Conservation (phyloP, 2,113 vertebrate species). For the Sprattus sprattus region DNA sequence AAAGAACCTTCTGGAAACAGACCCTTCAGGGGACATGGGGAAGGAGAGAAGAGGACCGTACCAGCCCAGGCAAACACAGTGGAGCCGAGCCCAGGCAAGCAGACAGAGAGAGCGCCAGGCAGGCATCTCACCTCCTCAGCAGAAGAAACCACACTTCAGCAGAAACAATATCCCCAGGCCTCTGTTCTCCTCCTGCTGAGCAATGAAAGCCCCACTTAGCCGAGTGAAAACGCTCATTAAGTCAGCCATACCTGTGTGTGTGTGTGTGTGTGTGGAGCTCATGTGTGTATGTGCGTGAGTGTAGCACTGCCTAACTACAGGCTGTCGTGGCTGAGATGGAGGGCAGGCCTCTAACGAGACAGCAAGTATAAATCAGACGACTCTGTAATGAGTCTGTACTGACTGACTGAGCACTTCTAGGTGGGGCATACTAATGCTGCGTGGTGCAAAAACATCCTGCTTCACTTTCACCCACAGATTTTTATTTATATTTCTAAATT, state of each 20-base stretch:
- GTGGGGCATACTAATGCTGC: not conserved
- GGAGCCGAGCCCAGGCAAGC: too few relatives aligned
- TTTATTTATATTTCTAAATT: too few relatives aligned
- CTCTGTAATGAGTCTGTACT: not conserved
- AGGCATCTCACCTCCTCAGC: too few relatives aligned
- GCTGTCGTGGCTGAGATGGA: not conserved
- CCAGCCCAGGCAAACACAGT: too few relatives aligned
- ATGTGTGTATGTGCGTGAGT: not conserved
- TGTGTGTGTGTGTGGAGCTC: too few relatives aligned
- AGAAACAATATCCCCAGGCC: slow-evolving; percentile 12
- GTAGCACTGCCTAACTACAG: not conserved
- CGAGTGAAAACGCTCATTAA: slow-evolving; percentile 12
- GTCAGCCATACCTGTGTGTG: not conserved
- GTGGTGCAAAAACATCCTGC: not conserved
- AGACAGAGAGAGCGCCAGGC: too few relatives aligned
- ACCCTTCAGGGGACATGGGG: too few relatives aligned
- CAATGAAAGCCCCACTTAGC: slow-evolving; percentile 18
- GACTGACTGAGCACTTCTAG: not conserved
- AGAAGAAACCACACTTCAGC: too few relatives aligned
- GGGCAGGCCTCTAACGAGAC: not conserved
- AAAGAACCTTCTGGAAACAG: too few relatives aligned
- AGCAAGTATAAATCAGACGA: not conserved
- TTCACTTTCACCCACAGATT: not conserved
- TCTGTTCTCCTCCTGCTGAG: slow-evolving; percentile 18
- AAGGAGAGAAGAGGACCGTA: too few relatives aligned